phyloP scores from a whole-genome alignment of 2,888 invertebrate genomes.

The Tortricodes alternella region DNA sequence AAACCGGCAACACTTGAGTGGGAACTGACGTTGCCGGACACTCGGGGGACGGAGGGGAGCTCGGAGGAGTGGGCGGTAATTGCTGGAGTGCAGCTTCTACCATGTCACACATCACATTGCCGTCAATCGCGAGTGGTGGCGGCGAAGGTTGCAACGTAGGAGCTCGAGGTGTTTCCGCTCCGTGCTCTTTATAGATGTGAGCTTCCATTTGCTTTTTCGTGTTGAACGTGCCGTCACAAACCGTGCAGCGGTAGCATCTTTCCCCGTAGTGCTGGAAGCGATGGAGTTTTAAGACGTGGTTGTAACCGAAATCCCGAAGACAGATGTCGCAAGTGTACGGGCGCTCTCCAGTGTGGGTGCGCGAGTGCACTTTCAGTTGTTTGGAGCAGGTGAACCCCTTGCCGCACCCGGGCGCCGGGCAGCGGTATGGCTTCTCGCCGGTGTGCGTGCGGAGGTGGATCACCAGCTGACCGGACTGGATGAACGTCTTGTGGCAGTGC shows the following conservation, averaged over 20 bases:
- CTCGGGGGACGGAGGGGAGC: conserved; percentile 78
- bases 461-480: conserved; percentile 94
- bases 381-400: conserved; percentile 97
- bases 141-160: conserved; percentile 54
- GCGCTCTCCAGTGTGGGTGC: conserved; percentile 95
- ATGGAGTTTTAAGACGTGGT: conserved; percentile 94
- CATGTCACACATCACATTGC: conserved; percentile 71
- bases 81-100: conserved; percentile 75
- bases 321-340: conserved; percentile 96
- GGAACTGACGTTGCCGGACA: conserved; percentile 62
- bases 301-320: conserved; percentile 94
- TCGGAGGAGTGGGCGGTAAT: conserved; percentile 82
- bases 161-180: conserved; percentile 77
- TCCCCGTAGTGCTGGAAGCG: conserved; percentile 95
- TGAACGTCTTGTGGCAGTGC: conserved; percentile 94
- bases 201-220: conserved; percentile 95
- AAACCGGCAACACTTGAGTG: conserved; percentile 42
- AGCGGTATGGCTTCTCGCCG: conserved; percentile 92
- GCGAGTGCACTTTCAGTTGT: conserved; percentile 94
- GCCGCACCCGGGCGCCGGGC: conserved; percentile 90
- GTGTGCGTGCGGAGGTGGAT: conserved; percentile 96
- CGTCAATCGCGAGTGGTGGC: conserved; percentile 56
- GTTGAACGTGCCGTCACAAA: conserved; percentile 94
- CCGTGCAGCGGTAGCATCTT: conserved; percentile 95
- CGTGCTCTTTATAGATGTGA: conserved; percentile 86